A percentile compares a stretch with the other conserved stretches of the same genome.
These are phyloP conservation scores for Karalla daura DNA, from an alignment of 2,797 vertebrate genomes.

Conservation along the genomic window DNA sequence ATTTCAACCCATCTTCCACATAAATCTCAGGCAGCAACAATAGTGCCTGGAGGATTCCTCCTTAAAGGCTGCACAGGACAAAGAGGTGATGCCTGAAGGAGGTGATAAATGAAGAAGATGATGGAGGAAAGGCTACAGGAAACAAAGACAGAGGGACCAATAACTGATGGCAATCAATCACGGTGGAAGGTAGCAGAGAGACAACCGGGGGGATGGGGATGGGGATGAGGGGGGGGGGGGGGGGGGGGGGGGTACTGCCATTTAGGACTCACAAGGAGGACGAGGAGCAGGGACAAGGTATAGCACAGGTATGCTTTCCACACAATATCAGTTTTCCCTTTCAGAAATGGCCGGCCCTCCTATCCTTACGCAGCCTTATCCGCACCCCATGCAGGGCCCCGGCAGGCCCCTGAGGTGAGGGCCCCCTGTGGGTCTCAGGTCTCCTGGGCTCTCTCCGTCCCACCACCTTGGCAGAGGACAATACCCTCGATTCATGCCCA, in stretches of 20 bases:
- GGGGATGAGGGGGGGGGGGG: no score
- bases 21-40: constrained; percentile 33
- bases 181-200: constrained; percentile 6
- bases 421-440: constrained; percentile 58
- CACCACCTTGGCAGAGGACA: constrained; percentile 64
- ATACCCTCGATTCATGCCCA: constrained; percentile 73
- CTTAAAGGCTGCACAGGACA: constrained; percentile 24
- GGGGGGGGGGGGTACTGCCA: no score
- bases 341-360: constrained; percentile 36
- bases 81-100: constrained; percentile 5
- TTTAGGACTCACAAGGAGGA: neutral
- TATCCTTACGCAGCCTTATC: constrained; percentile 42
- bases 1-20: constrained; percentile 17
- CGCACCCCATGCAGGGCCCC: constrained; percentile 51
- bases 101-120: constrained; percentile 9
- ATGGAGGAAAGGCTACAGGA: neutral
- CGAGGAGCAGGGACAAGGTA: constrained; percentile 3
- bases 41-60: constrained; percentile 4
- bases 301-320: constrained; percentile 46
- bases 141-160: constrained; percentile 1
- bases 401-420: constrained; percentile 46
- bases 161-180: constrained; percentile 37
- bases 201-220: no score
- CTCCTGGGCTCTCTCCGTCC: constrained; percentile 51
- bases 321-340: constrained; percentile 44